These are phyloP conservation scores for Byasa hedistus DNA, from an alignment of 2,888 invertebrate genomes.

Conservation along the genomic window DNA sequence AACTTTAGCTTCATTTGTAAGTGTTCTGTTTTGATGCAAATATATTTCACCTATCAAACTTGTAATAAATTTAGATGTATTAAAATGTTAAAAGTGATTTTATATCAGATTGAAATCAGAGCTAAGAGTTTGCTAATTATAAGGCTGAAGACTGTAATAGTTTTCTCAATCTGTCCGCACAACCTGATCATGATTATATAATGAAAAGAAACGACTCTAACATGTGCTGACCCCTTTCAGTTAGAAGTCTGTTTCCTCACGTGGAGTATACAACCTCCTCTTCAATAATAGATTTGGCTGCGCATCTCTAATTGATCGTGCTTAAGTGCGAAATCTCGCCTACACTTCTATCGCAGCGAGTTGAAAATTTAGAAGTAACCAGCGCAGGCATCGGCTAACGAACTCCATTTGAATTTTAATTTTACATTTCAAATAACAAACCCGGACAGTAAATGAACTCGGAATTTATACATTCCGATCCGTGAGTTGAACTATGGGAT, in stretches of 20 bases:
- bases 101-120: too few relatives aligned
- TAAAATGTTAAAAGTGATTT: too few relatives aligned
- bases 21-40: too few relatives aligned
- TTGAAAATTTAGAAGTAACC: slow-evolving; percentile 8
- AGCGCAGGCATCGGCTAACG: slow-evolving; percentile 11
- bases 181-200: too few relatives aligned
- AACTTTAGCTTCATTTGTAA: too few relatives aligned
- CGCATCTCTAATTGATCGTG: slow-evolving; percentile 29
- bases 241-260: slow-evolving; percentile 9
- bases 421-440: slow-evolving; percentile 6
- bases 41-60: too few relatives aligned
- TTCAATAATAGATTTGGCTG: slow-evolving; percentile 19
- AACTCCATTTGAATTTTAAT: slow-evolving; percentile 20
- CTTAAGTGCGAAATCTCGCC: slow-evolving; percentile 24
- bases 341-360: background rate
- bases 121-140: too few relatives aligned
- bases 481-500: background rate
- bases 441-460: background rate
- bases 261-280: slow-evolving; percentile 13
- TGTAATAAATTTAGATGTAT: too few relatives aligned
- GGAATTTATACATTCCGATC: slow-evolving; percentile 3
- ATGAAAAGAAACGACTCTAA: background rate
- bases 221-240: slow-evolving; percentile 4
- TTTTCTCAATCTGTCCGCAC: too few relatives aligned
- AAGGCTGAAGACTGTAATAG: too few relatives aligned